Percentiles rank a stretch among this genome's conserved stretches.
phyloP scores from a whole-genome alignment of 2,797 vertebrate species.

The Gymnodraco acuticeps region DNA sequence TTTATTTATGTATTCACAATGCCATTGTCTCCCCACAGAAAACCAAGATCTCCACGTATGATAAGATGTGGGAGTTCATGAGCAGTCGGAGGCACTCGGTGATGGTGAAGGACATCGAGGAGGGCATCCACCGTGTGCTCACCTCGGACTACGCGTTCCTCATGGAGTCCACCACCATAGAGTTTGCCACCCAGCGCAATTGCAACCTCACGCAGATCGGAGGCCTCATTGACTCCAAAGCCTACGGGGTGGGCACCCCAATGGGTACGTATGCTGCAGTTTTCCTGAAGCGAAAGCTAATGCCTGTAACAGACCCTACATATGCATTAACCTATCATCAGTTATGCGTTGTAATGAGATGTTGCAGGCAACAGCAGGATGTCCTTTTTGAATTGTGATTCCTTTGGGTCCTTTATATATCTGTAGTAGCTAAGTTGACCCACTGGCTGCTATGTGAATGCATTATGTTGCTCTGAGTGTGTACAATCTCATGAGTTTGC shows the following conservation, averaged over 20 bases:
- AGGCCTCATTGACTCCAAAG: slow-evolving; percentile 97
- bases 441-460: not conserved
- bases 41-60: slow-evolving; percentile 99
- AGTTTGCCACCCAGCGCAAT: slow-evolving; percentile 96
- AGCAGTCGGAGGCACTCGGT: slow-evolving; percentile 96
- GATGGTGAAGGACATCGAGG: slow-evolving; percentile 96
- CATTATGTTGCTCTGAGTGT: not conserved
- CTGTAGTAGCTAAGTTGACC: not conserved
- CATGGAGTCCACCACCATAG: slow-evolving; percentile 98
- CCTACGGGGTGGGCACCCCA: slow-evolving; percentile 96
- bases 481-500: not conserved
- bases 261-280: slow-evolving; percentile 90
- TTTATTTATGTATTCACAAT: slow-evolving; percentile 9
- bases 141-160: slow-evolving; percentile 98
- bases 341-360: not conserved
- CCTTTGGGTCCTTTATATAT: not conserved
- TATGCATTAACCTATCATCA: not conserved
- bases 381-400: not conserved
- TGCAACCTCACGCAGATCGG: slow-evolving; percentile 99
- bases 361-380: not conserved
- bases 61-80: slow-evolving; percentile 99
- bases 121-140: slow-evolving; percentile 96
- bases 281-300: not conserved
- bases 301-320: not conserved
- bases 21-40: slow-evolving; percentile 85